Evolutionary conservation across 2,113 vertebrate genomes (phyloP), one percentile per base, ranked within the genome.

Genomic region (Taxidea taxus): DNA sequence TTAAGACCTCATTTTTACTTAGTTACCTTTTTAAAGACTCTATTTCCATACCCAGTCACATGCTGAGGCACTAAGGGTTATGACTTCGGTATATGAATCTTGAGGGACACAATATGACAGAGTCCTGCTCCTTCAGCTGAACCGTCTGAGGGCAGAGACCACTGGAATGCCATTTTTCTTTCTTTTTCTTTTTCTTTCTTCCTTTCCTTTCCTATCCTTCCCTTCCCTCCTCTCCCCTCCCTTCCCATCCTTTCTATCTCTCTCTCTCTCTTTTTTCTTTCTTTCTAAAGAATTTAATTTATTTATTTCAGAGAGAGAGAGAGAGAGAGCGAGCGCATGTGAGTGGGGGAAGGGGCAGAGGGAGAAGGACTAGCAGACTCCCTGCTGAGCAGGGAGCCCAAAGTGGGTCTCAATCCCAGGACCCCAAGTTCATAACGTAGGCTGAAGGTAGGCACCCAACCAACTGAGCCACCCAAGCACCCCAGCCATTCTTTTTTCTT

Each of bases 301-400:
- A 64, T 64, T 64, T 66, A 66, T 66, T 34, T 66, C n/a, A n/a
- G 62, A 64, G 3, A 66, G 62, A 1, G 62, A 64, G 62, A 25
- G 56, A 64, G 29, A 29, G 60, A 5, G 27, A 0, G 12, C 31
- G 62, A 5, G 27, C 0, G 12, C 31, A 29, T 3, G 2, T 64
- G 62, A 64, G 14, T 64, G 2, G 29, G 62, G 29, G 62, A 31
- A 6, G 29, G 62, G 29, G 14, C 62, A 64, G 62, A 34, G 6
- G 62, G 62, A 15, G 29, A 34, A 14, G 29, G 62, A 64, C 29
- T 15, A 62, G 62, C 62, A 64, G 29, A 64, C 62, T 34, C 62
- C 62, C 31, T 15, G 13, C 62, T 34, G 62, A 64, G 29, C 29
- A 34, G 29, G 62, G 62, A 64, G 6, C 62, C 62, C 3, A 6